Conservation (phyloP, 2,113 vertebrate species). For the Tor tambroides region DNA sequence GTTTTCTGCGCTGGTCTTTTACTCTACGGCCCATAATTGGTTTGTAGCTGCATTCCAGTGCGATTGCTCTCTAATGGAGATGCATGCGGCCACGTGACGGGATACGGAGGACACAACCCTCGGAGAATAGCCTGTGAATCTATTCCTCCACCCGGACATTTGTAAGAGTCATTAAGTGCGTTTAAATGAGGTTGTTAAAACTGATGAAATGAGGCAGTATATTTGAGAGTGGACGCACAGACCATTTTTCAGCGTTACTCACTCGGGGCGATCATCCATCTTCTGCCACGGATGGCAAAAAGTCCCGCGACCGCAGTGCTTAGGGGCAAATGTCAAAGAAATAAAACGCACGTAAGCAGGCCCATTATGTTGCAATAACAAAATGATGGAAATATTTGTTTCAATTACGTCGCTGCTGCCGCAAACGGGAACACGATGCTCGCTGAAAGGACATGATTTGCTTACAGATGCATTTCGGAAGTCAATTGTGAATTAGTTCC, state of each 20-base stretch:
- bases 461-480: background rate
- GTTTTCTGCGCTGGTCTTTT: slow-evolving; percentile 36
- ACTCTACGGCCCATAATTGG: slow-evolving; percentile 63
- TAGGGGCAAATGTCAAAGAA: slow-evolving; percentile 49
- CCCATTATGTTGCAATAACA: slow-evolving; percentile 57
- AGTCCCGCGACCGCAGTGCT: slow-evolving; percentile 33
- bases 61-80: slow-evolving; percentile 69
- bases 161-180: slow-evolving; percentile 76
- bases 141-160: slow-evolving; percentile 70
- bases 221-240: slow-evolving; percentile 63
- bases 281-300: slow-evolving; percentile 43
- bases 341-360: slow-evolving; percentile 56
- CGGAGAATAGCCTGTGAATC: slow-evolving; percentile 67
- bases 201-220: slow-evolving; percentile 73
- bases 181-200: slow-evolving; percentile 78
- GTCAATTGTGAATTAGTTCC: background rate
- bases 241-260: slow-evolving; percentile 61
- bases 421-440: background rate
- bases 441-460: background rate
- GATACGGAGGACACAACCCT: slow-evolving; percentile 64
- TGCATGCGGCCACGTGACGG: slow-evolving; percentile 60
- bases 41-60: slow-evolving; percentile 59
- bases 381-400: slow-evolving; percentile 48
- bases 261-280: slow-evolving; percentile 63
- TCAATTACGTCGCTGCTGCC: slow-evolving; percentile 10